Conservation (phyloP, 2,797 vertebrate genomes). For the Pyrrhura leucotis region DNA sequence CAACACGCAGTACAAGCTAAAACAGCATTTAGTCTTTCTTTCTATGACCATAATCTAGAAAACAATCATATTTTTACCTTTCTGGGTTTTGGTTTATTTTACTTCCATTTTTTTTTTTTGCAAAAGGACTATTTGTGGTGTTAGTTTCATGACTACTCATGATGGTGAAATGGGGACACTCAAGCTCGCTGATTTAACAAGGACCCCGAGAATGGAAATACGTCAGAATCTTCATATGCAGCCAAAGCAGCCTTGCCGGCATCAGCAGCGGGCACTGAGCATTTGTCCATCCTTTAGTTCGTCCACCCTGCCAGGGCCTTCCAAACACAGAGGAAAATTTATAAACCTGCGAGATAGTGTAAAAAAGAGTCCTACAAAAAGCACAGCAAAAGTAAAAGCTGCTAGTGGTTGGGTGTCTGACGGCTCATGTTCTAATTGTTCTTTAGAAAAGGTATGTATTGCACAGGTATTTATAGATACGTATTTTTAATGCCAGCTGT, state of each 20-base stretch:
- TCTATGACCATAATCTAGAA: neutral
- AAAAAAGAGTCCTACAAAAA: conserved; percentile 89
- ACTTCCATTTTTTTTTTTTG: neutral
- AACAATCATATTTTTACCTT: neutral
- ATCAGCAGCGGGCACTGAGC: conserved; percentile 27
- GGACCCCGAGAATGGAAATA: conserved; percentile 6
- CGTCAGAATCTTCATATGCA: conserved; percentile 50
- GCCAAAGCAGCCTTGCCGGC: conserved; percentile 43
- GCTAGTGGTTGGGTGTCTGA: conserved; percentile 73
- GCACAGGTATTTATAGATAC: accelerated
- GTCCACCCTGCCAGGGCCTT: conserved; percentile 77
- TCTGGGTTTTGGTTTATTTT: neutral
- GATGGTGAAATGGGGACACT: neutral
- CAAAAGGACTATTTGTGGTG: neutral
- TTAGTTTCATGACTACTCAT: neutral
- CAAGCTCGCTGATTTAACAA: neutral
- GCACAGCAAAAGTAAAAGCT: conserved; percentile 81
- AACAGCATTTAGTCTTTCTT: conserved; percentile 13
- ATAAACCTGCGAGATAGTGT: conserved; percentile 88
- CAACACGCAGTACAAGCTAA: conserved; percentile 4
- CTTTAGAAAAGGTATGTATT: conserved; percentile 80
- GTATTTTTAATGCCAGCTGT: neutral
- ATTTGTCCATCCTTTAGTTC: conserved; percentile 67
- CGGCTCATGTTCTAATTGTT: conserved; percentile 74
- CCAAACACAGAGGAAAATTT: conserved; percentile 83